phyloP scores from a whole-genome alignment of 2,113 vertebrate genomes.

The Syrmaticus mikado region DNA sequence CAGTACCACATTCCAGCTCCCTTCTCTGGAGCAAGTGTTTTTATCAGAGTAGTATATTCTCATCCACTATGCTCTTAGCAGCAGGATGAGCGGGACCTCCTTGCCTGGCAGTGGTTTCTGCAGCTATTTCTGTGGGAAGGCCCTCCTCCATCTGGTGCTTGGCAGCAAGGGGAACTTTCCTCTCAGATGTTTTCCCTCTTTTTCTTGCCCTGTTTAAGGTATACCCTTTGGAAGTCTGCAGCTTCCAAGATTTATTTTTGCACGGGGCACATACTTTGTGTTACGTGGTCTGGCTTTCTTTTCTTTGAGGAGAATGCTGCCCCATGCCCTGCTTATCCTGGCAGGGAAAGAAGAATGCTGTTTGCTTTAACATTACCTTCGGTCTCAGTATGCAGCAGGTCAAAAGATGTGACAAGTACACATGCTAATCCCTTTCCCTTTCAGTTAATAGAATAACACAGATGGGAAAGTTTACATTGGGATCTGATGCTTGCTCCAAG shows the following conservation, averaged over 20 bases:
- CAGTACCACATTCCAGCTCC: not conserved
- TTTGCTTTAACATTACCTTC: constrained; percentile 67
- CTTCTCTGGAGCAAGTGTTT: not conserved
- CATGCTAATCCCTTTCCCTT: constrained; percentile 74
- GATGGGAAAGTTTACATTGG: constrained; percentile 79
- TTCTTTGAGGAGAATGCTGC: not conserved
- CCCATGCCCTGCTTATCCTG: constrained; percentile 38
- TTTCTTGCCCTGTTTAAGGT: constrained; percentile 57
- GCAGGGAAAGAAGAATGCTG: constrained; percentile 59
- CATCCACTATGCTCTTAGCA: constrained; percentile 14
- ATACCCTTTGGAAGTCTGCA: constrained; percentile 49
- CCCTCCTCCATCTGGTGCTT: constrained; percentile 79
- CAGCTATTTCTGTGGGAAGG: constrained; percentile 77
- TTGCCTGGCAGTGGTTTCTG: constrained; percentile 70
- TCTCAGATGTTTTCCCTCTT: constrained; percentile 68
- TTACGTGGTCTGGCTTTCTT: constrained; percentile 20
- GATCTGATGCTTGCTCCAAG: constrained; percentile 18
- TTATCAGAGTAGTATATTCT: constrained; percentile 3
- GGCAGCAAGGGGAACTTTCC: constrained; percentile 76
- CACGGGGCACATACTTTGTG: constrained; percentile 22
- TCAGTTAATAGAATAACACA: constrained; percentile 82
- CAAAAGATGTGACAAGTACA: constrained; percentile 79
- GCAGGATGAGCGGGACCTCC: constrained; percentile 37
- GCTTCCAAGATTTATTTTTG: constrained; percentile 49
- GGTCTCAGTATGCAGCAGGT: constrained; percentile 73